Evolutionary conservation across 2,113 vertebrate genomes (phyloP), one percentile per base, ranked within the genome.

Genomic region (Peromyscus maniculatus): DNA sequence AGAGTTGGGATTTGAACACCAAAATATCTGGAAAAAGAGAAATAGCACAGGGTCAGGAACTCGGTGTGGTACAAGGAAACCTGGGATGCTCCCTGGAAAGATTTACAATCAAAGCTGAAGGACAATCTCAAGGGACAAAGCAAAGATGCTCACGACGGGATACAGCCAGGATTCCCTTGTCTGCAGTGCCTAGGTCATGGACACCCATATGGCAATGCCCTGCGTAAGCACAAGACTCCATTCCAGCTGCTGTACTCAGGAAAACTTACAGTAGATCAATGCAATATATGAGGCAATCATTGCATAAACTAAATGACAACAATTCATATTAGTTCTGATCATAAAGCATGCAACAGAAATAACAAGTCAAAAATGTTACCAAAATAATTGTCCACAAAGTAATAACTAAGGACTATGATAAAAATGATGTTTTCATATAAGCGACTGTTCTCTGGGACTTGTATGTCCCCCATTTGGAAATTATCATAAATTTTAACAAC

Each of bases 401-500:
- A 82, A 43, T 31, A 93, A 82, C 52, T 67, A 86, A 79, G 55
- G 36, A 75, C 15, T 67, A 52, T 46, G 15, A 91, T 22, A 95
- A 52, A 93, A 96, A 93, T 57, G 64, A 80, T 77, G 39, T 22
- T 92, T 86, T 87, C 87, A 89, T 93, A 46, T 24, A 80, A 5
- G 67, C 24, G 93, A 94, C 24, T 69, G 67, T 86, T 89, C 57
- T 43, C 24, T 36, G 66, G 3, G 24, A 91, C 3, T 71, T 93
- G 7, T 33, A 89, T 96, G 88, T 2, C 67, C 52, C 52, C 43
- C 39, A 93, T 4, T 64, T 92, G 46, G 82, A 92, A 83, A 74
- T 95, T 90, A 31, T 19, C 75, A 67, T 43, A 91, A 93, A 93
- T 75, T 87, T 94, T 71, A 78, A 26, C 36, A 94, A 21, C 74